phyloP scores from a whole-genome alignment of 2,797 vertebrate genomes.

The Ctenopoma multispine region DNA sequence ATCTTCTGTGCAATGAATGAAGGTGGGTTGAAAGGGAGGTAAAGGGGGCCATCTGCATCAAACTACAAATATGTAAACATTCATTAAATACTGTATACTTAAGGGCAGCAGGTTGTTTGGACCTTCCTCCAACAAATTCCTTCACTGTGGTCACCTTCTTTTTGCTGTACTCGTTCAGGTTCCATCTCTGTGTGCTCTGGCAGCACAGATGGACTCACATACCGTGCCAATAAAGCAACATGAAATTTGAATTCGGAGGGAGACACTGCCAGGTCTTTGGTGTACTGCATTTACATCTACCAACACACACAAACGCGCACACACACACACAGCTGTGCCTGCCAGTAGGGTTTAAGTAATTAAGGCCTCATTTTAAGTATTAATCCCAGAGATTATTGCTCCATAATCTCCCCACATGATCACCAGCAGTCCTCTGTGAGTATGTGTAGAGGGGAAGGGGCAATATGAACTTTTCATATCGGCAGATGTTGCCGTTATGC shows the following conservation, averaged over 20 bases:
- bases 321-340: constrained; percentile 29
- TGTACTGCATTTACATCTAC: neutral
- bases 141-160: neutral
- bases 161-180: neutral
- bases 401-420: constrained; percentile 41
- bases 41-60: no score
- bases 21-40: no score
- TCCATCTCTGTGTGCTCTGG: neutral
- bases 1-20: no score
- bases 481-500: no score
- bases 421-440: constrained; percentile 5
- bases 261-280: constrained; percentile 15
- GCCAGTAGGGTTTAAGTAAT: constrained; percentile 60
- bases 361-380: constrained; percentile 65
- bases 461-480: no score
- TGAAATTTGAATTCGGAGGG: constrained; percentile 33
- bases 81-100: neutral
- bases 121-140: neutral
- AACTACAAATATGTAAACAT: no score
- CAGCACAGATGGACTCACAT: constrained; percentile 40
- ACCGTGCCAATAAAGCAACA: constrained; percentile 22
- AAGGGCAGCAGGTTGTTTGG: neutral
- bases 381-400: constrained; percentile 65
- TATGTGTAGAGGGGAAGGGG: neutral
- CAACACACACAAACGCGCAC: constrained; percentile 19